Conservation (phyloP, 2,113 vertebrate species). For the Vireo altiloquus region DNA sequence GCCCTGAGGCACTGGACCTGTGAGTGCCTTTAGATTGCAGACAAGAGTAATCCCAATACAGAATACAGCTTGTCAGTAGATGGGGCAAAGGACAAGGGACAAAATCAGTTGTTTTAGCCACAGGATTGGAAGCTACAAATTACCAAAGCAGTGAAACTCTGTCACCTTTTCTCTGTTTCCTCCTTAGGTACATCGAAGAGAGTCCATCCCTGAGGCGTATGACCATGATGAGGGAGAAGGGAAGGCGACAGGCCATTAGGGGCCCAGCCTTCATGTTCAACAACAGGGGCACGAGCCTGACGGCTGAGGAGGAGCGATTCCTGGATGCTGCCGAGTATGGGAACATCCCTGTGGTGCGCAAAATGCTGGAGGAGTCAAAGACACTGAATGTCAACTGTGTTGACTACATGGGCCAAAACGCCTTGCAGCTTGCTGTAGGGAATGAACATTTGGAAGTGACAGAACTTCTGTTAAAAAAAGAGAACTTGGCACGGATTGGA, state of each 20-base stretch:
- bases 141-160: background rate
- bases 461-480: constrained; percentile 82
- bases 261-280: constrained; percentile 88
- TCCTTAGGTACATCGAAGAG: constrained; percentile 69
- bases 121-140: background rate
- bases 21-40: background rate
- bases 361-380: constrained; percentile 85
- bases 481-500: constrained; percentile 86
- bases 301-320: constrained; percentile 82
- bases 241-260: constrained; percentile 80
- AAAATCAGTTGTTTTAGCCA: background rate
- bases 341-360: constrained; percentile 88
- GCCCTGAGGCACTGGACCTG: background rate
- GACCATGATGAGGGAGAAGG: constrained; percentile 82
- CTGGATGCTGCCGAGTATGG: constrained; percentile 85
- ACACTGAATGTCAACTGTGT: constrained; percentile 84
- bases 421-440: constrained; percentile 83
- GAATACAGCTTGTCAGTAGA: background rate
- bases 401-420: constrained; percentile 85
- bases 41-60: background rate
- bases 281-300: constrained; percentile 79
- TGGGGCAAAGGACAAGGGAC: background rate
- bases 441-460: constrained; percentile 87
- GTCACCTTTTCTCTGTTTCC: background rate
- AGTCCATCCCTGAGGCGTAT: constrained; percentile 74